Percentiles rank a stretch among this genome's conserved stretches.
Evolutionary conservation across 2,113 vertebrate genomes (phyloP).

Genomic region (Odocoileus virginianus): DNA sequence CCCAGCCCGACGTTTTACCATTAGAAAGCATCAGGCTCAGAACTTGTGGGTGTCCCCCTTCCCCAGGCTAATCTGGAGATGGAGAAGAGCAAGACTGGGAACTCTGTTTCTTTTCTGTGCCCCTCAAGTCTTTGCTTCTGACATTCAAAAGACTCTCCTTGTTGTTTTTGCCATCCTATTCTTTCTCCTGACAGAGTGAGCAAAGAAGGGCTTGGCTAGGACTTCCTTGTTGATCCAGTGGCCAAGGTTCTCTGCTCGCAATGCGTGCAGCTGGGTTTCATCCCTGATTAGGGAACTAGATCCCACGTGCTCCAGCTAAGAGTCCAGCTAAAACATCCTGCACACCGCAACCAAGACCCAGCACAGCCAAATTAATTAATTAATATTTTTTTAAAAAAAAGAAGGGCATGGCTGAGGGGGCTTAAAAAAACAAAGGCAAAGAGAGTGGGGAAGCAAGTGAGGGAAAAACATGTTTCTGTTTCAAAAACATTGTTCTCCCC

Average conservation of each 20-base stretch:
- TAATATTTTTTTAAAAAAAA: fast-evolving
- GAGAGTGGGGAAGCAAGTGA: background rate
- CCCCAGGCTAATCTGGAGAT: too few relatives aligned
- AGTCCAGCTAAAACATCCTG: background rate
- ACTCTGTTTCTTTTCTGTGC: background rate
- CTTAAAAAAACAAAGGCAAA: background rate
- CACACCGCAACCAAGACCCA: background rate
- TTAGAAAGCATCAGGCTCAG: background rate
- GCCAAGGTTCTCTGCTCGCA: background rate
- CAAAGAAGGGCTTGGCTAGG: background rate
- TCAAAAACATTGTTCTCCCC: background rate
- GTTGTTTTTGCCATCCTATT: background rate
- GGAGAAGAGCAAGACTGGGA: background rate
- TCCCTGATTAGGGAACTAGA: background rate
- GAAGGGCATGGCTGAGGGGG: background rate
- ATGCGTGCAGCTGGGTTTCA: background rate
- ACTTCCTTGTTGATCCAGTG: background rate
- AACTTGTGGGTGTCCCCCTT: background rate
- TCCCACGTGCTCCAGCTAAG: background rate
- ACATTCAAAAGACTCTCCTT: background rate
- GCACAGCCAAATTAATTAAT: background rate
- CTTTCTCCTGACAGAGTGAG: background rate
- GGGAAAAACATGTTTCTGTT: background rate
- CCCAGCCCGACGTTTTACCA: background rate
- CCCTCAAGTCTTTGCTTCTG: background rate